Evolutionary conservation across 2,888 invertebrate species (phyloP).

Genomic region (Drosophila borborema): DNA sequence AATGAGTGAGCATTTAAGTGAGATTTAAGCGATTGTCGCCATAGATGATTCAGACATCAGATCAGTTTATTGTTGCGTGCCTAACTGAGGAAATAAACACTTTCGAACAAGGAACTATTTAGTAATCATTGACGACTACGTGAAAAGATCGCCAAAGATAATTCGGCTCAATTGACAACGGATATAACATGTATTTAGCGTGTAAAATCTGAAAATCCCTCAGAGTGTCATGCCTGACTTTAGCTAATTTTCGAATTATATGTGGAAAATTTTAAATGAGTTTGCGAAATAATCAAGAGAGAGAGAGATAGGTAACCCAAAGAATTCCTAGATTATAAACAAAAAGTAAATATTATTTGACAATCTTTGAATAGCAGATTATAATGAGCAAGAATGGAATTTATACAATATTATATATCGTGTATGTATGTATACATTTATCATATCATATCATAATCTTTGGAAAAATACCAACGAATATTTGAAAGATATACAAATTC

Average conservation of each 20-base stretch:
- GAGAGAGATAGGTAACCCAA: neutral
- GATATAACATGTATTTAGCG: neutral
- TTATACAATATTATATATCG: neutral
- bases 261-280: neutral
- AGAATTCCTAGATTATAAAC: neutral
- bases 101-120: constrained; percentile 47
- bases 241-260: neutral
- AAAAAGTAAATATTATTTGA: too few species aligned
- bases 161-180: constrained; percentile 2
- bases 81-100: constrained; percentile 33
- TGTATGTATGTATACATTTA: neutral
- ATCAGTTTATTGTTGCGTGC: constrained; percentile 35
- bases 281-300: neutral
- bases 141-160: constrained; percentile 45
- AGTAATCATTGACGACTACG: constrained; percentile 34
- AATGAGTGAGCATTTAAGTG: constrained; percentile 36
- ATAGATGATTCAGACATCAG: constrained; percentile 38
- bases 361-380: too few species aligned
- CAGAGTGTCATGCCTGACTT: neutral
- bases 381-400: neutral
- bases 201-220: neutral
- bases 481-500: neutral
- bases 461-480: neutral
- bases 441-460: neutral
- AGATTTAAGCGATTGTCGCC: constrained; percentile 18